Evolutionary conservation across 2,888 invertebrate genomes (phyloP).

Genomic region (Frankliniella intonsa): DNA sequence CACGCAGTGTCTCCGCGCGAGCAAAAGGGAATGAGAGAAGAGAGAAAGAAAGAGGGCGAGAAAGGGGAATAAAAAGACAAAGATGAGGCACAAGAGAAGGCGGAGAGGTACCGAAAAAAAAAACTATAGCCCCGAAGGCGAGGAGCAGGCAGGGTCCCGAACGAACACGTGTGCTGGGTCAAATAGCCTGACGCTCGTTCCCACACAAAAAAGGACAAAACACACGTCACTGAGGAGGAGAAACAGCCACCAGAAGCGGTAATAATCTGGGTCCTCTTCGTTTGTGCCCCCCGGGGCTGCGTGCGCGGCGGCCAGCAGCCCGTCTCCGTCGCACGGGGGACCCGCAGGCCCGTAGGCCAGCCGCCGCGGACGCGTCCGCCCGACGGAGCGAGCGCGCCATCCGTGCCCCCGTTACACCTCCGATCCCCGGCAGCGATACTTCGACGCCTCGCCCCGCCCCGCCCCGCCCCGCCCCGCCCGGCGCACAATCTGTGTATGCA

Average conservation of each 20-base stretch:
- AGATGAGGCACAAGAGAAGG: background rate
- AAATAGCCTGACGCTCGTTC: conserved; percentile 24
- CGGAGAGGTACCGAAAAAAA: background rate
- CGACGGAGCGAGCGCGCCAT: background rate
- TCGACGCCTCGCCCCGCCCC: background rate
- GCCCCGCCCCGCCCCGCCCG: too few species aligned
- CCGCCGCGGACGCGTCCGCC: background rate
- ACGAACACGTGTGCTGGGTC: conserved; percentile 22
- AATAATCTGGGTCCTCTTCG: conserved; percentile 6
- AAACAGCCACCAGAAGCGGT: conserved; percentile 12
- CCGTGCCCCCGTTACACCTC: background rate
- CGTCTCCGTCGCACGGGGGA: background rate
- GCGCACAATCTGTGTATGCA: background rate
- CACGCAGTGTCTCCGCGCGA: conserved; percentile 7
- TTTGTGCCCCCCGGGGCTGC: background rate
- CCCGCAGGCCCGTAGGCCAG: background rate
- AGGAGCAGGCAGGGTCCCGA: background rate
- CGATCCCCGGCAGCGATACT: conserved; percentile 8
- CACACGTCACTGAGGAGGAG: conserved; percentile 21
- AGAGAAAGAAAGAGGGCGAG: background rate
- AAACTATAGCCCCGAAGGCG: background rate
- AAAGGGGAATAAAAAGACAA: background rate
- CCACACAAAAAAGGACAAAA: conserved; percentile 25
- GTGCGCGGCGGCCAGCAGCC: background rate
- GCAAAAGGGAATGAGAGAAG: background rate